A percentile compares a stretch with the other conserved stretches of the same genome.
These are phyloP conservation scores for Pteronotus mesoamericanus DNA, from an alignment of 2,797 vertebrate genomes.

Conservation along the genomic window DNA sequence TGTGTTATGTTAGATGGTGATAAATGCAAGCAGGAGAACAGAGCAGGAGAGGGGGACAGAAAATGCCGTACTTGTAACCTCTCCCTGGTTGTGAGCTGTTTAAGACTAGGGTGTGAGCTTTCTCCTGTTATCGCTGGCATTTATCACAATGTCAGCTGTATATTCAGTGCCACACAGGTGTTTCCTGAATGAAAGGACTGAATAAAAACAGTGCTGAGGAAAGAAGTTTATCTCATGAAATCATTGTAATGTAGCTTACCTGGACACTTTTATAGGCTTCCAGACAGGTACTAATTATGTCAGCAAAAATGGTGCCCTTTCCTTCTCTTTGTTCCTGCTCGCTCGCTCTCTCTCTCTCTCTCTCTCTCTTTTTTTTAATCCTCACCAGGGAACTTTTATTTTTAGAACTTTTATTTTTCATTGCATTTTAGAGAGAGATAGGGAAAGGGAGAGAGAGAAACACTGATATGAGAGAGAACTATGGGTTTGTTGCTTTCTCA, in stretches of 20 bases:
- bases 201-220: not conserved
- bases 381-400: too few species aligned
- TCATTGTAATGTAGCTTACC: constrained; percentile 63
- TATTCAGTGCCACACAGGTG: not conserved
- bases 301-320: constrained; percentile 62
- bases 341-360: too few species aligned
- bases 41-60: not conserved
- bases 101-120: not conserved
- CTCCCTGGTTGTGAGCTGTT: not conserved
- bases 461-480: too few species aligned
- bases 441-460: too few species aligned
- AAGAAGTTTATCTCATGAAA: constrained; percentile 61
- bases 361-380: not conserved
- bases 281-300: constrained; percentile 55
- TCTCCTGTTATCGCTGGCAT: constrained; percentile 5
- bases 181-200: constrained; percentile 27
- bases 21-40: not conserved
- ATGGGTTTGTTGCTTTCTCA: too few species aligned
- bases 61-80: not conserved
- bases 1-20: not conserved
- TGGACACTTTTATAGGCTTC: constrained; percentile 24
- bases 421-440: too few species aligned
- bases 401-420: too few species aligned
- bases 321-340: constrained; percentile 47
- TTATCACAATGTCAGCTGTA: constrained; percentile 50